Base-by-base conservation (phyloP, 2,888 invertebrate genomes). In the Esperia sulphurella region DNA sequence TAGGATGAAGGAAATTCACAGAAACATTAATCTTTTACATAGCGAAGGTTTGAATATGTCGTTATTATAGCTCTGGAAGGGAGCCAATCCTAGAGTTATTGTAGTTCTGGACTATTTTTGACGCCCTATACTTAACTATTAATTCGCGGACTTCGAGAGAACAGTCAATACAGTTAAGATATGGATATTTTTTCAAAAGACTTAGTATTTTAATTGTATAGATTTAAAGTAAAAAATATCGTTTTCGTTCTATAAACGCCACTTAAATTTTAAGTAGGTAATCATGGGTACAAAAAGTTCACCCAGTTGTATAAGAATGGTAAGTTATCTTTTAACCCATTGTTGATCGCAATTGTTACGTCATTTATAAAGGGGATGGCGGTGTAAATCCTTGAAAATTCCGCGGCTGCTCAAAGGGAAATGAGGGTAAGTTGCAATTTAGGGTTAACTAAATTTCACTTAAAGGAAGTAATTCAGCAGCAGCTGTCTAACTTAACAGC, bases 21-120 rank as follows among this genome's bases (percentile, higher is more conserved):
- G 45, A 57, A 45, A 45, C 65, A 71, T 73, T 61, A 65, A 68
- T 71, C 67, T 64, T 62, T 49, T 51, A 46, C 59, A 62, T 21
- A 5, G 54, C 45, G 59, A 62, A 63, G 59, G 65, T 60, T 68
- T 63, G 63, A 68, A 70, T 72, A 68, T 70, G 66, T 63, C 64
- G 55, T 69, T 69, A 70, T 70, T 69, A 65, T 55, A 50, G 28
- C 30, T 51, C 65, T 72, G 72, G 67, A 65, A 55, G 49, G 43
- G 10, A 31, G 65, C 71, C 68, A 71, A 66, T 43, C 49, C 58
- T 48, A n/a, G n/a, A n/a, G n/a, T n/a, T n/a, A 54, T 63, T 65
- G 59, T 54, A 31, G 21, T 31, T 5, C 43, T 43, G 29, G 41
- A 30, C 29, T 41, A 31, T 42, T 39, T 39, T 39, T 2, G 21